Base-by-base conservation (phyloP, 1,140 invertebrate species). In the Neoseiulus cucumeris region DNA sequence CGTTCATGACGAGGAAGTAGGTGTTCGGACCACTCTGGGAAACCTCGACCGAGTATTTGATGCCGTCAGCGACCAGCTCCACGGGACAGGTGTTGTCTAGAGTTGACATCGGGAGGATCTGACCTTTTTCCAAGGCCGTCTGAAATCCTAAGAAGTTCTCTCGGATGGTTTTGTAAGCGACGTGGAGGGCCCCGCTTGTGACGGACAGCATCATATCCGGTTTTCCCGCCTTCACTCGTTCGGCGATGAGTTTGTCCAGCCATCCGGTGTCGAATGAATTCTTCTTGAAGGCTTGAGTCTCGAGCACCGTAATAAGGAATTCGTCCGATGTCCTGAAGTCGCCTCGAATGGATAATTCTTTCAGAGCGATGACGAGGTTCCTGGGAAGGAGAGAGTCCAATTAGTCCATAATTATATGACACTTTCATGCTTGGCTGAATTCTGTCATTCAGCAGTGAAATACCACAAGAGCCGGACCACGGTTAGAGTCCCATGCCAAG, bases 281-380 rank as follows among this genome's bases (percentile, higher is more conserved):
- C 42, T 78, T 72, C 72, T 89, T 85, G 73, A 97, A 99, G 28
- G 83, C 82, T 17, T 87, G 82, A 0, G 94, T 98, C 78, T 98
- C 93, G 64, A 98, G 75, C 14, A 99, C 76, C 1, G 92, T 96
- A 64, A 96, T 96, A n/a, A 99, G 78, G 76, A 98, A 98, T 75
- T 98, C 94, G 9, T 98, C 94, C 0, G 95, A 98, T 0, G 95
- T 98, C 9, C 93, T 80, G 78, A 99, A 99, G 76, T 98, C 95
- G 51, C 95, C 93, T 47, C 94, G 82, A 74, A 99, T 98, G 22
- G 91, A 92, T 12, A 99, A 76, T 77, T 98, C 95, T 74, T 98
- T 98, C 12, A 99, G 76, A 0, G 95, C 94, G 68, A 98, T 86
- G 0, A 98, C 92, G 65, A 99, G 79, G 78, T 98, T 92, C 80